Conservation (phyloP, 2,888 invertebrate genomes). For the Caenorhabditis sinica region DNA sequence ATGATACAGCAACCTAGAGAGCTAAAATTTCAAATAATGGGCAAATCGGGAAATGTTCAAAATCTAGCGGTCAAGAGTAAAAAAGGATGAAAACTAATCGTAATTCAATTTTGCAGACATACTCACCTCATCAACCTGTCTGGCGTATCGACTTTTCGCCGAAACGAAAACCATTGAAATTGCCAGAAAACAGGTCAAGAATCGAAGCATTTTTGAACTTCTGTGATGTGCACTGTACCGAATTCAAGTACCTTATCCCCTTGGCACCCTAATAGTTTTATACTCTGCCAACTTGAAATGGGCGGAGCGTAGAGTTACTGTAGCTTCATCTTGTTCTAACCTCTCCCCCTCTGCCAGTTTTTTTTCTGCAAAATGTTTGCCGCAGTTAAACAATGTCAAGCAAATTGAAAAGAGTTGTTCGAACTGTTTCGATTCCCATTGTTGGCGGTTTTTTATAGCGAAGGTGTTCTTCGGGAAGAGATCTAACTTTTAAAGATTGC, state of each 20-base stretch:
- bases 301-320: conserved; percentile 54
- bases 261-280: conserved; percentile 34
- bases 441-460: neutral
- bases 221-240: no score
- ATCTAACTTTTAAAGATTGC: conserved; percentile 22
- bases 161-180: conserved; percentile 32
- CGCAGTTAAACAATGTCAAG: conserved; percentile 61
- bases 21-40: no score
- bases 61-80: neutral
- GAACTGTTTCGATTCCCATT: conserved; percentile 41
- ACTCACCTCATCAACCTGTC: conserved; percentile 50
- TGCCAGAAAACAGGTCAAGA: conserved; percentile 36
- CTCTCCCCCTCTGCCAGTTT: conserved; percentile 6
- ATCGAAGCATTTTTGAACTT: conserved; percentile 47
- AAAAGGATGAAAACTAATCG: neutral
- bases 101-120: neutral
- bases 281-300: conserved; percentile 17
- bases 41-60: no score
- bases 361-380: conserved; percentile 51
- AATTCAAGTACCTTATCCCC: conserved; percentile 10
- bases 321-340: conserved; percentile 36
- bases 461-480: neutral
- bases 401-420: conserved; percentile 45
- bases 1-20: neutral
- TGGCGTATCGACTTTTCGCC: conserved; percentile 35